Evolutionary conservation across 2,797 vertebrate species (phyloP), one percentile per base, ranked within the genome.

Genomic region (Pangasius macronema): DNA sequence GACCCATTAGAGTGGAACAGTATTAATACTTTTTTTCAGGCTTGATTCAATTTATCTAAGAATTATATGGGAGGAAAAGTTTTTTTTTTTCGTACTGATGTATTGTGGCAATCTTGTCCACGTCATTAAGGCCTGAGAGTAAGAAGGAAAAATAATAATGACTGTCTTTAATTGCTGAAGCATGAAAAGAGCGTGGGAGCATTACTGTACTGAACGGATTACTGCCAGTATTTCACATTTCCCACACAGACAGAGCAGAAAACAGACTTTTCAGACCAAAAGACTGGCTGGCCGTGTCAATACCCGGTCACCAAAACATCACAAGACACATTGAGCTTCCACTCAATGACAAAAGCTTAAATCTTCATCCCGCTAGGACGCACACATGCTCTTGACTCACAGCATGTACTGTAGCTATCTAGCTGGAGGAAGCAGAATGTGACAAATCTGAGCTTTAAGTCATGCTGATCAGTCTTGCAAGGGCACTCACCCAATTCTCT

Each of bases 371-470:
- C 8, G 13, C 75, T 39, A 70, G 76, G 55, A 33, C 81, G 39
- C 53, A 14, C 53, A 51, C 72, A n/a, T 82, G n/a, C n/a, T 65
- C 86, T 70, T 55, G 27, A 82, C 65, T 83, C 79, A 36, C 73
- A 67, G 82, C 80, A 84, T 83, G 73, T 42, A 81, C 82, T 83
- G 73, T 42, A 81, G 63, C 82, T 86, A 68, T 84, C 67, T 87
- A 82, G 83, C 79, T 57, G 39, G 46, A 65, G 65, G 68, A 80
- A 81, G 83, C 33, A 81, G 57, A 85, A 89, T 86, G 59, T 86
- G 86, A 80, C 84, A 68, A 86, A 84, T 83, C 63, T 24, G 20
- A 76, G 57, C 82, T 65, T 86, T 83, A 86, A 91, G 79, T 73
- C 89, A 88, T 84, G 88, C 77, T 61, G 55, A 84, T 63, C 53